Base-by-base conservation (phyloP, 1,140 invertebrate species). In the Saccostrea cuccullata region DNA sequence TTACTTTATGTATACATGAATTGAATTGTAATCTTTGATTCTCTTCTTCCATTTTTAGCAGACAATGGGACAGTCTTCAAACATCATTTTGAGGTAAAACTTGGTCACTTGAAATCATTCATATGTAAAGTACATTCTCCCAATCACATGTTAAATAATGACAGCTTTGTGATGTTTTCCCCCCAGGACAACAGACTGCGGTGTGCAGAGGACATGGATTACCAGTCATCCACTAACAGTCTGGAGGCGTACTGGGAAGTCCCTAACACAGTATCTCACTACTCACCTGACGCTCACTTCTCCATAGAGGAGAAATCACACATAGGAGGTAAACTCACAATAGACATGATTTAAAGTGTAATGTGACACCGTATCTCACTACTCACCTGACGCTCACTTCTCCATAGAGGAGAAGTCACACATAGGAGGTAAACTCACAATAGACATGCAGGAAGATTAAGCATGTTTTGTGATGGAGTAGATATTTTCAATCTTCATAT, bases 271-370 rank as follows among this genome's bases (percentile, higher is more conserved):
- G 77, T 60, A 56, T 40, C 82, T 6, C 84, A 67, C 60, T 89
- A 89, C 55, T 84, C 88, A 23, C 85, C 85, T 5, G 88, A 89
- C 55, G 82, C 82, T 26, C 85, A 89, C 85, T 86, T 86, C 36
- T 82, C 85, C 17, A 47, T 89, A 56, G 85, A 89, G 70, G 77
- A 89, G 36, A 86, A 82, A 26, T 70, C 87, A 23, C 83, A 47
- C 36, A 15, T 73, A 17, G 67, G 82, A 36, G 9, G 82, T 88
- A 40, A 26, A 47, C 17, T 77, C 11, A 77, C 2, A 47, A 47
- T 47, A 36, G 30, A 36, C 30, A 36, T 36, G 30, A 36, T 36
- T 36, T 36, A 36, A 36, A 36, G 30, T 36, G 2, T 36, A 36
- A 36, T 36, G 30, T 36, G 30, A 26, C 15, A 11, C 23, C 64